Base-by-base conservation (phyloP, 2,888 invertebrate species). In the Lepetodrilus schrolli region DNA sequence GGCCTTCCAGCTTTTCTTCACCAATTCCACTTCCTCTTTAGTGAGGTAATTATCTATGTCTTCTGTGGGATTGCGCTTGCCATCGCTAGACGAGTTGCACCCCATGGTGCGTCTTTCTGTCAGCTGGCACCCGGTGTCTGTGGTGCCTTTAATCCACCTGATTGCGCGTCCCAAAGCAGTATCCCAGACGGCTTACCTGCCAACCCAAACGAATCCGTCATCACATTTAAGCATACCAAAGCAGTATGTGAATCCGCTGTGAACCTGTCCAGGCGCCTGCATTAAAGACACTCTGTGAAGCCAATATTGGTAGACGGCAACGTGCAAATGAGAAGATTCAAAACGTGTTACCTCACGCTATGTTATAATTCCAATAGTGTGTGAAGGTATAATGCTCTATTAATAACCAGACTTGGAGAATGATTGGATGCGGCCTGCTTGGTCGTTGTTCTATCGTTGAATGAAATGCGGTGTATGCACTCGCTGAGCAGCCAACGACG, bases 1-100 rank as follows among this genome's bases (percentile, higher is more conserved):
- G 10, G 80, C 68, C 17, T 74, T 73, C 84, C 84, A 84, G 30
- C 78, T 83, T 17, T 82, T 77, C 23, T 77, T 77, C 0, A 84
- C 82, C 13, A 82, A 70, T n/a, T 73, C 21, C 5, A 82, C 77
- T 36, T 84, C 82, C 17, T 80, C 75, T 5, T 69, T 38, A 0
- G 80, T 76, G n/a, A 84, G 58, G 72, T 74, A 80, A 7, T 73
- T 73, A 30, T 68, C 66, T 10, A 80, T 51, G 66, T 81, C 78
- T 47, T 74, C 70, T 3, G 75, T 74, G 8, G 71, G 73, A 17
- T 43, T 17, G 7, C 34, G 26, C 58, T 58, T 58, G 26, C 3
- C 26, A 34, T 58, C 17, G 17, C 58, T 58, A 34, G 58, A 58
- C 17, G 17, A 8, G 17, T 34, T 58, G 34, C 58, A 58, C 0